Conservation (phyloP, 2,888 invertebrate species). For the Ernsta delagoae region DNA sequence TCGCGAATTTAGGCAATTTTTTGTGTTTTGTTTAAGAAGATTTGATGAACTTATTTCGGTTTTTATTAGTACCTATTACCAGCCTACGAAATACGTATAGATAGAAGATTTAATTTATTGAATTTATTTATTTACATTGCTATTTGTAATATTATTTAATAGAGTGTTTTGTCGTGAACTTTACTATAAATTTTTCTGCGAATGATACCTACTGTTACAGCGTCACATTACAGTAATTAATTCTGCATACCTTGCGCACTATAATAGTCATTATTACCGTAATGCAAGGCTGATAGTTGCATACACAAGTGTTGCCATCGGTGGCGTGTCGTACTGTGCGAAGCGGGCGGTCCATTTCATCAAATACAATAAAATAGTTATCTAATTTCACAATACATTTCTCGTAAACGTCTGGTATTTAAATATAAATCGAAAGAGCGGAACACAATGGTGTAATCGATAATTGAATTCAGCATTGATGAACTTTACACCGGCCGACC, state of each 20-base stretch:
- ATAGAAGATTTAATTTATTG: no score
- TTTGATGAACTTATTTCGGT: not conserved
- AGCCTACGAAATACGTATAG: no score
- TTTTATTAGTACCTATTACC: no score
- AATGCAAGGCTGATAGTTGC: not conserved
- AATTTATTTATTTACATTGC: no score
- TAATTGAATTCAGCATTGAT: slow-evolving; percentile 85
- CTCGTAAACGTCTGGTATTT: slow-evolving; percentile 82
- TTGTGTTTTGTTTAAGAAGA: not conserved
- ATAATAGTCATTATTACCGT: not conserved
- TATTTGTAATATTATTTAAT: not conserved
- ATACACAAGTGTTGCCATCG: not conserved
- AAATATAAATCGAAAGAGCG: slow-evolving; percentile 84
- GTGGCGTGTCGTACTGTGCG: slow-evolving; percentile 48
- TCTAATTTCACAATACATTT: slow-evolving; percentile 81
- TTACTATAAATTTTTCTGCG: no score
- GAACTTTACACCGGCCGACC: slow-evolving; percentile 84
- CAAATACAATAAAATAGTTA: slow-evolving; percentile 71
- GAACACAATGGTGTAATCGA: slow-evolving; percentile 84
- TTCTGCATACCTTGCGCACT: slow-evolving; percentile 8
- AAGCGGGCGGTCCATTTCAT: slow-evolving; percentile 73
- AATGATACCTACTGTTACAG: not conserved
- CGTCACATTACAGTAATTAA: slow-evolving; percentile 1
- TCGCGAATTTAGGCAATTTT: not conserved
- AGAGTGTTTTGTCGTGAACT: not conserved